Base-by-base conservation (phyloP, 1,140 invertebrate species). In the Leguminivora glycinivorella region DNA sequence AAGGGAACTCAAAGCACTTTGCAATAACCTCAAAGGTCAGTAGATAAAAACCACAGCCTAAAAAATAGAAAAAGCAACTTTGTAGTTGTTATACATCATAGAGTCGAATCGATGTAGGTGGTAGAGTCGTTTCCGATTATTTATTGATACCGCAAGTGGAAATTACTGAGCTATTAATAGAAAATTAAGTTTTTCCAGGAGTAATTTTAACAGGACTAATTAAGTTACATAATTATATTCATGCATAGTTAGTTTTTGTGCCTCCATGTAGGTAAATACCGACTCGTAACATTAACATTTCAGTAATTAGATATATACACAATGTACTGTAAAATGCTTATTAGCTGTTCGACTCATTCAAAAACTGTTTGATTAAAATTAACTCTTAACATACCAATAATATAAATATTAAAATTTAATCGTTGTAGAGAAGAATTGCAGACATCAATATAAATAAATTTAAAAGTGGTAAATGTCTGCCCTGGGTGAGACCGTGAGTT, bases 111-210 rank as follows among this genome's bases (percentile, higher is more conserved):
- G 40, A 43, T 43, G 40, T 43, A 43, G 40, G 40, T 52, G 19
- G 47, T 52, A 22, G 1, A 52, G 47, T 22, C 47, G 19, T 52
- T 52, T 52, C 19, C n/a, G 47, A 22, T 22, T 52, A 22, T 52
- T 52, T 52, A 52, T 52, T 52, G 47, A 22, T 43, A 43, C n/a
- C 22, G 9, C 22, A 52, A 22, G 19, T 52, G 47, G 47, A 52
- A 52, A 52, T 52, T 52, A 52, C 47, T 22, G 7, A 52, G 47
- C 19, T 22, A 52, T 52, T 43, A 43, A 43, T 17, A 52, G 47
- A 52, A 52, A 19, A 22, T 1, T 52, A 22, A 17, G 43, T 52
- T 52, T 52, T 52, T 52, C 17, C 22, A n/a, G n/a, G n/a, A n/a
- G n/a, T n/a, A 52, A 22, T 7, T 19, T 19, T 6, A 52, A 52